phyloP scores from a whole-genome alignment of 2,797 vertebrate species.

The Cephalopachus bancanus region DNA sequence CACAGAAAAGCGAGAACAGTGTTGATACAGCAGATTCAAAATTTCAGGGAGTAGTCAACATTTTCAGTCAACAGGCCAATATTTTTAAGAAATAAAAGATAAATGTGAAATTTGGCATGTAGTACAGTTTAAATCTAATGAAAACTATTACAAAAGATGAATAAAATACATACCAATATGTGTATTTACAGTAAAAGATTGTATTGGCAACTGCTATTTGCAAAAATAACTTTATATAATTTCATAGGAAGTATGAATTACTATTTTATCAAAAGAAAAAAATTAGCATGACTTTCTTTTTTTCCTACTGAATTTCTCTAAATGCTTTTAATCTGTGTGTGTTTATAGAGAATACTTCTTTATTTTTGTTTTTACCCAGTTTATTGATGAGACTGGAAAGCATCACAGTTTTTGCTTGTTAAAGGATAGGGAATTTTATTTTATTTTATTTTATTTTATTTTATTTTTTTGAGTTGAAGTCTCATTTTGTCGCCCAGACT shows the following conservation, averaged over 20 bases:
- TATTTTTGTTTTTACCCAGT: not conserved
- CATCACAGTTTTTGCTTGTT: not conserved
- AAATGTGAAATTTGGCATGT: not conserved
- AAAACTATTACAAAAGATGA: not conserved
- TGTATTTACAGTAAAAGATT: not conserved
- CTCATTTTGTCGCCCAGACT: no score
- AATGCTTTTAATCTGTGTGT: not conserved
- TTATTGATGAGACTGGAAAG: not conserved
- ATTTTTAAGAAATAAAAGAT: constrained; percentile 22
- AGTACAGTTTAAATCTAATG: not conserved
- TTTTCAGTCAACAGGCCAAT: not conserved
- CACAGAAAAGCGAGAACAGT: not conserved
- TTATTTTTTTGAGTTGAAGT: no score
- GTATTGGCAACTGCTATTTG: not conserved
- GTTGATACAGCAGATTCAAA: not conserved
- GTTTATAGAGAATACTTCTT: not conserved
- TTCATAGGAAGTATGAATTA: not conserved
- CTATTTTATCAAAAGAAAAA: constrained; percentile 26
- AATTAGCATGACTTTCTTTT: not conserved
- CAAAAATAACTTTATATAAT: constrained; percentile 12
- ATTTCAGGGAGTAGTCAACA: not conserved
- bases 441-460: no score
- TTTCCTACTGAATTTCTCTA: not conserved
- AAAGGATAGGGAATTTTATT: not conserved
- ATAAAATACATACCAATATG: not conserved